Base-by-base conservation (phyloP, 2,888 invertebrate species). In the Liposcelis brunnea region DNA sequence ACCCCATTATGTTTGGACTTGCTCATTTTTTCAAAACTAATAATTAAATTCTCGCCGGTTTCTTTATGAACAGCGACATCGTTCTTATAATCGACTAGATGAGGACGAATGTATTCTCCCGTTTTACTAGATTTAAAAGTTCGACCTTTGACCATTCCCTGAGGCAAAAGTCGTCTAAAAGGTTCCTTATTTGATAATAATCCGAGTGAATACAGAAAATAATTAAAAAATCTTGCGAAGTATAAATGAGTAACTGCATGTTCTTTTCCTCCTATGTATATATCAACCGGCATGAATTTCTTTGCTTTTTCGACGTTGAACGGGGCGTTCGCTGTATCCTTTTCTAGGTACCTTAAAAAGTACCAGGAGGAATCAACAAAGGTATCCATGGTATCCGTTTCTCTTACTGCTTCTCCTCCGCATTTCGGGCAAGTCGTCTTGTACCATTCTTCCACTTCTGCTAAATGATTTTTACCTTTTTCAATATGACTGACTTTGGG, bases 331-430 rank as follows among this genome's bases (percentile, higher is more conserved):
- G 64, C 52, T 65, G 95, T 94, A 8, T 71, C 58, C 0, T 83
- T 68, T 65, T 97, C 94, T 51, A 93, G 67, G 64, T 78, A 98
- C 35, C 98, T 72, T 53, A 95, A 71, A 61, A 79, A 99, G 60
- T 98, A 98, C 98, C 98, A 99, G 1, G 94, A 86, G 42, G 97
- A 97, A 62, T 99, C 98, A 16, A 99, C 90, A 71, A 99, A 98
- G n/a, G 98, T 99, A 59, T 99, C 98, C 87, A 98, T 87, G 1
- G 98, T 99, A 61, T 99, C 98, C 0, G 85, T 84, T 71, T 98
- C 98, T 51, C 89, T 68, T 49, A 63, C 66, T 0, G 91, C 91
- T 46, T 67, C 56, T 1, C 67, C 63, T 1, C 68, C 66, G 59
- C 86, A 86, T 54, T 75, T 77, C 1, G 91, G 90, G 61, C 94